phyloP scores from a whole-genome alignment of 2,113 vertebrate species.

The Ivindomyrus marchei region DNA sequence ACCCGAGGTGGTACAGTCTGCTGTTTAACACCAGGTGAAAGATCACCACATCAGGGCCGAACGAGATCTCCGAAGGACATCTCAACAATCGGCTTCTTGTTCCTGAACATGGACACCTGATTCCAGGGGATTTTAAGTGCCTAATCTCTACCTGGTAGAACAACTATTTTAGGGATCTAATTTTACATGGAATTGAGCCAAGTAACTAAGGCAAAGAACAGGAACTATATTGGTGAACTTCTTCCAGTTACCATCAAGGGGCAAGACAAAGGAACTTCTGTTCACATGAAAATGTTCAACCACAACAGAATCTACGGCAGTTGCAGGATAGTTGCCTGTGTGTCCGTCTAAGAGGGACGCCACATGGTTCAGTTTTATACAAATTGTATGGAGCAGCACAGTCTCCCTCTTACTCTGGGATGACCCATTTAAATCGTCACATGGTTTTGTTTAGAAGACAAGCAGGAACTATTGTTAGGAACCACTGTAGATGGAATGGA shows the following conservation, averaged over 20 bases:
- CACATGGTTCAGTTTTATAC: background rate
- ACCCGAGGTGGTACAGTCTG: background rate
- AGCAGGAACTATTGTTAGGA: slow-evolving; percentile 3
- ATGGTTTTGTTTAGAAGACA: slow-evolving; percentile 12
- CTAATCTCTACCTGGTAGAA: background rate
- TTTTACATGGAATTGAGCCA: background rate
- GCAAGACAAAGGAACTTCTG: background rate
- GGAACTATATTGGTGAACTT: background rate
- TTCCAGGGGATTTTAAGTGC: background rate
- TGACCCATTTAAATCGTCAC: background rate
- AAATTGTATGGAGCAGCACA: background rate
- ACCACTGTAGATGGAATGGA: background rate
- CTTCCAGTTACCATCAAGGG: background rate
- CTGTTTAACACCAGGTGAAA: background rate
- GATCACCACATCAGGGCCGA: background rate
- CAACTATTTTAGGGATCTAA: background rate
- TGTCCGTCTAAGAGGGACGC: background rate
- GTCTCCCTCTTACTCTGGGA: background rate
- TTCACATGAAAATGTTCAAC: background rate
- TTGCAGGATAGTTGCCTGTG: background rate
- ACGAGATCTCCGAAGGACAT: background rate
- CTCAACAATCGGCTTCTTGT: background rate
- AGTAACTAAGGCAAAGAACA: background rate
- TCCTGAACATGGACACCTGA: background rate
- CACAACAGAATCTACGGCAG: background rate